phyloP scores from a whole-genome alignment of 2,797 vertebrate species.

The Fringilla coelebs region DNA sequence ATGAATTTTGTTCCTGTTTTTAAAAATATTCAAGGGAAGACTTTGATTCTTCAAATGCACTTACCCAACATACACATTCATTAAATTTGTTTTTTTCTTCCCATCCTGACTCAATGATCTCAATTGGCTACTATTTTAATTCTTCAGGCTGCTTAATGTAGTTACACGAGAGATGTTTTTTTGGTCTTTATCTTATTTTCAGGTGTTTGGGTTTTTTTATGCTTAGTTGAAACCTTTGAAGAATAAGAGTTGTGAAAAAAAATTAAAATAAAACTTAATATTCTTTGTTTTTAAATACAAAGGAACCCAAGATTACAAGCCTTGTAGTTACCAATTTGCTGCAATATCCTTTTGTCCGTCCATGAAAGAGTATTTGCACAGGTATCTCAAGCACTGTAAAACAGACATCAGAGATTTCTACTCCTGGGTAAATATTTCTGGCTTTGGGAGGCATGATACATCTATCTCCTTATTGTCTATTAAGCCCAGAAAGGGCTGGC shows the following conservation, averaged over 20 bases:
- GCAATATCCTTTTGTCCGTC: neutral
- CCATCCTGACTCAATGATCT: neutral
- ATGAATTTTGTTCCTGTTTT: neutral
- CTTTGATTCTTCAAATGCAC: neutral
- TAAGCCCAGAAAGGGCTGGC: neutral
- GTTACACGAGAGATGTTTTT: neutral
- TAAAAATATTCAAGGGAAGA: neutral
- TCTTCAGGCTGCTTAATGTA: neutral
- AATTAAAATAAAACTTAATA: neutral
- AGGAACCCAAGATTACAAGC: neutral
- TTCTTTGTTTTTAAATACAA: neutral
- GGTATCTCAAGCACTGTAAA: neutral
- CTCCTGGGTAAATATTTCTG: neutral
- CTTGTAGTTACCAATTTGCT: neutral
- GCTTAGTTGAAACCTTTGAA: neutral
- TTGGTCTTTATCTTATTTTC: neutral
- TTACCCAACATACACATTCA: neutral
- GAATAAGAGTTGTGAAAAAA: neutral
- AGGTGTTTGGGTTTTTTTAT: rapidly evolving
- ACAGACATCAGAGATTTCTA: neutral
- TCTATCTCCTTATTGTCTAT: neutral
- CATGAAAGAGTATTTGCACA: neutral
- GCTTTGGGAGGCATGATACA: neutral
- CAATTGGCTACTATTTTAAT: neutral
- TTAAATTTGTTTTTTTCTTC: neutral